Evolutionary conservation across 2,113 vertebrate species (phyloP).

Genomic region (Melanocharis versteri): DNA sequence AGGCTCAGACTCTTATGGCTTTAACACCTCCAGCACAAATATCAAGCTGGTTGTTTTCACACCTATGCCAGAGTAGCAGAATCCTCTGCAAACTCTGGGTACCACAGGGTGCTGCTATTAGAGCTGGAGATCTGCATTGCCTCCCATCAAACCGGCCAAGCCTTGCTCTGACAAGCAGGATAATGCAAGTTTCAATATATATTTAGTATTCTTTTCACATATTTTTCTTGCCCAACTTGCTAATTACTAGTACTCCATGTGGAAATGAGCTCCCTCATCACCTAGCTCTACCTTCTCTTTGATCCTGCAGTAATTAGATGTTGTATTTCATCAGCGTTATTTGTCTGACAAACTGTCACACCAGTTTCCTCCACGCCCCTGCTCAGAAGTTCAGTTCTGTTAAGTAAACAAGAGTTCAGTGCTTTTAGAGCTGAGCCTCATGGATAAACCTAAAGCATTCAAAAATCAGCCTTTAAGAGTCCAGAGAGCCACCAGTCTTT

Average conservation of each 20-base stretch:
- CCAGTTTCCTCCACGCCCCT: background rate
- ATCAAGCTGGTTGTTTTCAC: background rate
- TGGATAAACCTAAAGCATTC: background rate
- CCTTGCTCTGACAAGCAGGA: background rate
- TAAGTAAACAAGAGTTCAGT: background rate
- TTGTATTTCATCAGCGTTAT: constrained; percentile 13
- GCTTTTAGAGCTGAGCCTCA: background rate
- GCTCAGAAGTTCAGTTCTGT: background rate
- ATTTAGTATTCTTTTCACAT: background rate
- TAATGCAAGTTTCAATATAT: background rate
- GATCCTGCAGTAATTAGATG: constrained; percentile 37
- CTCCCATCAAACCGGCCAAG: background rate
- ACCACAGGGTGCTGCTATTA: background rate
- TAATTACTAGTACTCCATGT: background rate
- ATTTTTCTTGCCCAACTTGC: background rate
- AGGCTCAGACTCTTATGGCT: background rate
- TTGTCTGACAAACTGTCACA: constrained; percentile 6
- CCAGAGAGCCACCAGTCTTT: background rate
- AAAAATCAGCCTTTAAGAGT: background rate
- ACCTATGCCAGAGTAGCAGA: background rate
- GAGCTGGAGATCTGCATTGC: background rate
- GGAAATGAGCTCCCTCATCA: constrained; percentile 24
- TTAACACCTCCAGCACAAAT: background rate
- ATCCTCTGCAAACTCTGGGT: background rate
- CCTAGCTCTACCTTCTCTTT: background rate